A percentile compares a stretch with the other conserved stretches of the same genome.
phyloP scores from a whole-genome alignment of 2,797 vertebrate genomes.

The Crotalus adamanteus region DNA sequence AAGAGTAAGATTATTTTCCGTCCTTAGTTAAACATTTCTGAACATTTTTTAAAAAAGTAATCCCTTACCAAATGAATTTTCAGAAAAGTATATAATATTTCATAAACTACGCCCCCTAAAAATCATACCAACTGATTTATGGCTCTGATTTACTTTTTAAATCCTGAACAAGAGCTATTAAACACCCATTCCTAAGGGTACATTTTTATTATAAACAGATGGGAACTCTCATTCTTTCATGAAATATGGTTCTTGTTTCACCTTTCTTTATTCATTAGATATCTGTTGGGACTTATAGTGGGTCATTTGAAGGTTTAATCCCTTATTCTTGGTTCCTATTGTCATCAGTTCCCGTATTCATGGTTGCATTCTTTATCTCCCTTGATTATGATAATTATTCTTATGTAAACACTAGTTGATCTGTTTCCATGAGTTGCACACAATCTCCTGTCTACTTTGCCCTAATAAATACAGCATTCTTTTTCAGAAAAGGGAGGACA shows the following conservation, averaged over 20 bases:
- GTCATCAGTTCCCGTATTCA: slow-evolving; percentile 32
- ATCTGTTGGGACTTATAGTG: slow-evolving; percentile 24
- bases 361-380: slow-evolving; percentile 39
- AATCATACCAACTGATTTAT: slow-evolving; percentile 66
- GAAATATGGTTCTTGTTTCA: slow-evolving; percentile 58
- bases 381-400: slow-evolving; percentile 49
- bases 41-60: slow-evolving; percentile 41
- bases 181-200: slow-evolving; percentile 61
- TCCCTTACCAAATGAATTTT: slow-evolving; percentile 64
- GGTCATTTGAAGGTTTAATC: slow-evolving; percentile 14
- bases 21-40: slow-evolving; percentile 47
- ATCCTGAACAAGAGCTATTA: slow-evolving; percentile 62
- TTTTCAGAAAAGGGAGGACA: slow-evolving; percentile 53
- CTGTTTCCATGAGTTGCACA: slow-evolving; percentile 13
- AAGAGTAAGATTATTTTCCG: slow-evolving; percentile 42
- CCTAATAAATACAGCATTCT: slow-evolving; percentile 64
- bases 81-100: slow-evolving; percentile 62
- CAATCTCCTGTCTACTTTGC: slow-evolving; percentile 40
- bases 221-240: slow-evolving; percentile 46
- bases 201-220: slow-evolving; percentile 71
- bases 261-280: slow-evolving; percentile 52
- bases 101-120: slow-evolving; percentile 50
- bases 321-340: slow-evolving; percentile 39
- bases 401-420: slow-evolving; percentile 37
- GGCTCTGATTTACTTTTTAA: slow-evolving; percentile 65